Evolutionary conservation across 2,888 invertebrate species (phyloP).

Genomic region (Spisula solida): DNA sequence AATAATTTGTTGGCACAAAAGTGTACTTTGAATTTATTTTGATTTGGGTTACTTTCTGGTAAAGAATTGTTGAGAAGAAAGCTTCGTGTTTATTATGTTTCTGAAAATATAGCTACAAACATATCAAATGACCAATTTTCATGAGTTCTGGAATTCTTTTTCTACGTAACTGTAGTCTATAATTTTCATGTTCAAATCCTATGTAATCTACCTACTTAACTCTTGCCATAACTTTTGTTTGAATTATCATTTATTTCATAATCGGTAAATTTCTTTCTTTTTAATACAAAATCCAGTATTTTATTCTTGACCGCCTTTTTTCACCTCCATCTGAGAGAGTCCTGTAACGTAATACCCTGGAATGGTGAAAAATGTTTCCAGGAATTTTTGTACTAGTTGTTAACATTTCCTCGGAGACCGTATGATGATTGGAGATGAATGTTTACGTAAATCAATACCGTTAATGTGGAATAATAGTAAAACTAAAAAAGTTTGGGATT

Average conservation of each 20-base stretch:
- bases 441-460: neutral
- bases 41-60: too few species aligned
- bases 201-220: neutral
- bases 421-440: neutral
- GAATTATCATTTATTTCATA: neutral
- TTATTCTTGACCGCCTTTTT: constrained; percentile 3
- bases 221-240: neutral
- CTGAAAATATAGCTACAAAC: too few species aligned
- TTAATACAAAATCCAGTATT: neutral
- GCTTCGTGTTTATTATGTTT: too few species aligned
- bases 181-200: too few species aligned
- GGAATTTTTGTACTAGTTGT: constrained; percentile 9
- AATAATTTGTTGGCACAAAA: neutral
- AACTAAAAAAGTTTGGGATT: too few species aligned
- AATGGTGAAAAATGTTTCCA: neutral
- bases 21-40: neutral
- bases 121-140: too few species aligned
- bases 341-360: neutral
- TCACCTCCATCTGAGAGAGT: neutral
- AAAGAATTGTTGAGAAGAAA: too few species aligned
- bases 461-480: too few species aligned
- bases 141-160: too few species aligned
- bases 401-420: neutral
- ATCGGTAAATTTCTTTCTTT: neutral
- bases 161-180: too few species aligned